Evolutionary conservation across 1,140 invertebrate genomes (phyloP), one percentile per base, ranked within the genome.

Genomic region (Gryon sp.): DNA sequence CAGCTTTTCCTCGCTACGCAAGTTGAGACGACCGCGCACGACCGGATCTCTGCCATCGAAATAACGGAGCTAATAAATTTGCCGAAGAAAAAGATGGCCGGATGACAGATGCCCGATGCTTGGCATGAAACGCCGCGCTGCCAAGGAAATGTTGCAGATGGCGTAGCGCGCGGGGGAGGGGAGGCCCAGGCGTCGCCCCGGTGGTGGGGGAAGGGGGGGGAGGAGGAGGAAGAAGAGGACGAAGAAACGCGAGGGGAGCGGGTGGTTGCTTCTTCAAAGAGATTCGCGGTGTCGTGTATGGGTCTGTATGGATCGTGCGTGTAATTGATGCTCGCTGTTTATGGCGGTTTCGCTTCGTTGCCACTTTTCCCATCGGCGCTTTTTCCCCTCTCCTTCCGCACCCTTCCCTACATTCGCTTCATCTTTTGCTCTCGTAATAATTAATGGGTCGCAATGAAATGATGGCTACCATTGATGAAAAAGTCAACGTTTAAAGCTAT

Each of bases 61-160:
- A 77, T 70, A 72, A 81, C 79, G 81, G 68, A 63, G 74, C 80
- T 83, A 86, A 88, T 88, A 88, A 88, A 88, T 88, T 87, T 83
- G 76, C 77, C 73, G 81, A 80, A 80, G 84, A 85, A 86, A 86
- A 87, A 87, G 81, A 86, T 82, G 82, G 78, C 79, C 76, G 81
- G 79, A 75, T 83, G 86, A 87, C 86, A 85, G 84, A 87, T 85
- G 85, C 82, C 82, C 83, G 83, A 87, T 85, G 84, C 77, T 55
- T 84, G 83, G 78, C 82, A 84, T 81, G 69, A 62, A 68, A 50
- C 26, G 66, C 46, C 45, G 45, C 41, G 69, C 66, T 60, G 76
- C 65, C 74, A 77, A 76, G 74, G 70, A 79, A 76, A 75, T 65
- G 46, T 80, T 53, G 69, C 57, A 72, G 79, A 78, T 63, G 70